Evolutionary conservation across 2,797 vertebrate species (phyloP).

Genomic region (Sebastes kiyomatsui): DNA sequence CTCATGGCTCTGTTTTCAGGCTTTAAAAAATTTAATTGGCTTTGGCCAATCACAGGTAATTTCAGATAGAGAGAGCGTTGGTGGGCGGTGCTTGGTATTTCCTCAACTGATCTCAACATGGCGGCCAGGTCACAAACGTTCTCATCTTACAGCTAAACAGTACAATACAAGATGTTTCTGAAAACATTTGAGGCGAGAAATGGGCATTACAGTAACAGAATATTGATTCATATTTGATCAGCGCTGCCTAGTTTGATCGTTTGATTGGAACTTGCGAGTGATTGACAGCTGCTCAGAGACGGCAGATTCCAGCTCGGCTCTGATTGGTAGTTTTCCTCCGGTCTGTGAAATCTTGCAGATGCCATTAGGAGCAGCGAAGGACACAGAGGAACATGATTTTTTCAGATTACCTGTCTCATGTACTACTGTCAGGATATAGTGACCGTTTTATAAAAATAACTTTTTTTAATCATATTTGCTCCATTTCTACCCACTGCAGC

Average conservation of each 20-base stretch:
- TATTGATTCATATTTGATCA: neutral
- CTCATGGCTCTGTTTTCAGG: too few species aligned
- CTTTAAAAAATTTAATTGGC: too few species aligned
- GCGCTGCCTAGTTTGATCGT: neutral
- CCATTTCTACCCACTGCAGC: too few species aligned
- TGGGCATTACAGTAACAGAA: too few species aligned
- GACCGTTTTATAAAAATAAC: neutral
- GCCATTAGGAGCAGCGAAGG: neutral
- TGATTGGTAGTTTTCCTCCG: neutral
- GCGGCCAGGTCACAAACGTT: too few species aligned
- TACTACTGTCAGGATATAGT: neutral
- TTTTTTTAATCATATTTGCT: too few species aligned
- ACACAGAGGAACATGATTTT: neutral
- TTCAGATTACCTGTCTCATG: neutral
- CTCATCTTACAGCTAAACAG: too few species aligned
- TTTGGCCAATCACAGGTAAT: too few species aligned
- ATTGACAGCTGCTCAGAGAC: neutral
- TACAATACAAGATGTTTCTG: too few species aligned
- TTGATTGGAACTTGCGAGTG: neutral
- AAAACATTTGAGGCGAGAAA: too few species aligned
- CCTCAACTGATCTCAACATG: accelerated
- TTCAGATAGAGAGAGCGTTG: too few species aligned
- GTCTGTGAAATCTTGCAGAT: neutral
- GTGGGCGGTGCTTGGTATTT: too few species aligned
- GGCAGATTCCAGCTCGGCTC: neutral